Evolutionary conservation across 2,797 vertebrate genomes (phyloP), one percentile per base, ranked within the genome.

Genomic region (Sebastes hubbsi): DNA sequence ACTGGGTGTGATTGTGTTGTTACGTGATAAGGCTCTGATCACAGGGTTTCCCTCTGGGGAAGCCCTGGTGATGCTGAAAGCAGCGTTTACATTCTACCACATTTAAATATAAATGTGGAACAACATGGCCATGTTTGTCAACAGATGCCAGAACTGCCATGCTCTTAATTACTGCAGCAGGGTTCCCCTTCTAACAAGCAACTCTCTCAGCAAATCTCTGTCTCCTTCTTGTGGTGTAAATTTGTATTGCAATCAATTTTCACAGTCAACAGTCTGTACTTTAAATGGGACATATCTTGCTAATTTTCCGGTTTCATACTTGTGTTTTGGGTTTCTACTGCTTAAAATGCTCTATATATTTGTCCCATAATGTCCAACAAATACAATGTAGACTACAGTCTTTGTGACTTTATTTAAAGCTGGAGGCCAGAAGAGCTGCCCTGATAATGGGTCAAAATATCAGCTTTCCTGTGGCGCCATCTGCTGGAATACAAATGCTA

Each of bases 71-170:
- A 72, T 29, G 60, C 63, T 64, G 8, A 80, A 87, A 81, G 64
- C 67, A 42, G 80, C 62, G 64, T 89, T 91, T 92, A 89, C 69
- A 58, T 80, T 77, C 25, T n/a, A 78, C 84, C 87, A 60, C 92
- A 84, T 84, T 80, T 86, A 88, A 88, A 92, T 88, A 82, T 87
- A 91, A 70, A 79, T 36, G 34, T 20, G 49, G 27, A 87, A 88
- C 62, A 83, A 84, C 72, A 69, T 84, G 56, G 60, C 58, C 81
- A 63, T 92, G 88, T 92, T 92, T 91, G 93, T 90, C 89, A 93
- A 86, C 91, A 92, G 65, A 90, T 68, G 69, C 72, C 62, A 63
- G 68, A 5, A 25, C 24, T 60, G 70, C 72, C 63, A 52, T 16
- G 30, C 55, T 84, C 60, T 71, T 83, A 69, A 82, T 82, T 75